Conservation (phyloP, 2,797 vertebrate species). For the Aselliscus stoliczkanus region DNA sequence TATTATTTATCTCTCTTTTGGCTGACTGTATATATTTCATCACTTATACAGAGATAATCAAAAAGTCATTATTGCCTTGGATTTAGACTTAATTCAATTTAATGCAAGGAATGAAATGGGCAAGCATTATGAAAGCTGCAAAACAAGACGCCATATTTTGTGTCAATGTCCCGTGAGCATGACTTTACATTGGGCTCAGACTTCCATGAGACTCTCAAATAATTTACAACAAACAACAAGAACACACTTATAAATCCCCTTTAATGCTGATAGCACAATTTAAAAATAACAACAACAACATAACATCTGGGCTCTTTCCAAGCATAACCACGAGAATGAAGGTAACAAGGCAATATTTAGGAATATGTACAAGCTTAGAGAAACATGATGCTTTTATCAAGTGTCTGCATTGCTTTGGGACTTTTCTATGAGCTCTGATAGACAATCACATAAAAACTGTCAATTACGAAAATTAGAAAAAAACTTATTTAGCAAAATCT, state of each 20-base stretch:
- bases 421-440: neutral
- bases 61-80: constrained; percentile 70
- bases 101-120: constrained; percentile 45
- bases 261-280: neutral
- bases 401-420: neutral
- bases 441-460: constrained; percentile 35
- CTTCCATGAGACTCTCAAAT: neutral
- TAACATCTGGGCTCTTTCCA: neutral
- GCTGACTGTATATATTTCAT: constrained; percentile 55
- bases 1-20: constrained; percentile 39
- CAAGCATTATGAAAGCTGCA: neutral
- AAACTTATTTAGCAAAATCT: constrained; percentile 37
- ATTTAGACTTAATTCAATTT: constrained; percentile 54
- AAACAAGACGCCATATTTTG: neutral
- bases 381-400: neutral
- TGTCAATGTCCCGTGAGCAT: neutral
- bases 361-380: neutral
- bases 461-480: constrained; percentile 35
- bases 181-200: neutral
- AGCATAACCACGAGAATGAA: neutral
- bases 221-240: neutral
- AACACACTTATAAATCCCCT: neutral
- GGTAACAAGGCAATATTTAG: neutral
- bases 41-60: constrained; percentile 69
- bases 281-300: neutral